Base-by-base conservation (phyloP, 2,888 invertebrate species). In the Parochlus steinenii region DNA sequence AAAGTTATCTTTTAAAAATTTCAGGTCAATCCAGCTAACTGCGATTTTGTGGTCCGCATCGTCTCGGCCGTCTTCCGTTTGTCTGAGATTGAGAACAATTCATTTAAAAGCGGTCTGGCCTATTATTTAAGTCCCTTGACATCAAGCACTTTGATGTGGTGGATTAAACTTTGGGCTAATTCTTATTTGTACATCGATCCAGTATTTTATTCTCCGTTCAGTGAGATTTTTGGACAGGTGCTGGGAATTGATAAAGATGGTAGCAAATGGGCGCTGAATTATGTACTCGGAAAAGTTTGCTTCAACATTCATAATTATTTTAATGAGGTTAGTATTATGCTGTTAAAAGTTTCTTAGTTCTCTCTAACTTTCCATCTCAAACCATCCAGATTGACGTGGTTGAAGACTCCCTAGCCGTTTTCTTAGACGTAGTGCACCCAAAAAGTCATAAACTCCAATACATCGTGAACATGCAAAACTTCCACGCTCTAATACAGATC, bases 81-180 rank as follows among this genome's bases (percentile, higher is more conserved):
- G 20, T 71, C 72, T 53, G 68, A 72, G 40, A 64, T 77, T 17
- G 74, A 78, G 47, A 69, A 65, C 41, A 64, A 67, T 11, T 68
- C 71, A 2, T 62, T 71, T 10, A 64, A 67, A 31, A 67, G 68
- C 2, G 69, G 71, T 45, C 51, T 76, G 41, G 61, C 63, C 1
- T 64, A 65, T 42, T 63, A 71, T 41, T 58, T 79, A 39, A 78
- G 77, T 53, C 78, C 78, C 1, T 73, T 76, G 54, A 65, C 78
- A n/a, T 68, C 69, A 17, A 65, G 65, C 39, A 69, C 70, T 2
- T 55, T 71, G 30, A 66, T 74, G 53, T 78, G 77, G 75, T 78
- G 75, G 48, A 54, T 80, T 19, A 64, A 66, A 37, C 61, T 70
- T 38, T 78, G 74, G 71, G 65, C 71, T 19, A 53, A 65, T 33